Percentiles rank a stretch among this genome's conserved stretches.
phyloP scores from a whole-genome alignment of 2,888 invertebrate genomes.

The Sarcophaga caerulescens region DNA sequence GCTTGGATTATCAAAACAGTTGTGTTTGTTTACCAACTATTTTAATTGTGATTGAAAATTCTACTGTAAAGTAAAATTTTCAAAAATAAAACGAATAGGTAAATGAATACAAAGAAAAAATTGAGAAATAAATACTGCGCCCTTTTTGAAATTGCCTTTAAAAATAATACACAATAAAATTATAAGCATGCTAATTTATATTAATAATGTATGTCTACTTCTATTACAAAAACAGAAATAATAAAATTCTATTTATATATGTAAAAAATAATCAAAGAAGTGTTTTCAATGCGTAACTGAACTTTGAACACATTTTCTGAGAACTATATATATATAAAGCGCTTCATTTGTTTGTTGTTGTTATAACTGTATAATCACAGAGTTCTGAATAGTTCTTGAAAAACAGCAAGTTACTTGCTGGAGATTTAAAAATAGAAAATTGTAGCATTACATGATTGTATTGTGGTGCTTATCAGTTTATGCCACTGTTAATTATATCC shows the following conservation, averaged over 20 bases:
- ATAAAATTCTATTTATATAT: slow-evolving; percentile 61
- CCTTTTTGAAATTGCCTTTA: slow-evolving; percentile 68
- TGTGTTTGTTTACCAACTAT: neutral
- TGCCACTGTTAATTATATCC: too few species aligned
- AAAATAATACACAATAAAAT: slow-evolving; percentile 38
- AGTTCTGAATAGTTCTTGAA: too few species aligned
- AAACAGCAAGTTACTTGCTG: too few species aligned
- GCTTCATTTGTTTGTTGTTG: too few species aligned
- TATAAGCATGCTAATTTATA: slow-evolving; percentile 54
- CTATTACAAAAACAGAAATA: slow-evolving; percentile 48
- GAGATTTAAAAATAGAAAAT: too few species aligned
- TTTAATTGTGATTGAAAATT: neutral
- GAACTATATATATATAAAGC: too few species aligned
- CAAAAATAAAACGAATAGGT: neutral
- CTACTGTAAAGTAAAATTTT: neutral
- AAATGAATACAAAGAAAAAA: neutral
- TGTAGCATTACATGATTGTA: too few species aligned
- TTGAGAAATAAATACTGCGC: slow-evolving; percentile 25
- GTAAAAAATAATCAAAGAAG: slow-evolving; percentile 11
- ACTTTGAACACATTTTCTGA: too few species aligned
- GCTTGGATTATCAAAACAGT: neutral
- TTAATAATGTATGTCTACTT: slow-evolving; percentile 59
- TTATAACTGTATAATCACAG: too few species aligned
- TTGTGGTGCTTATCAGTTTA: too few species aligned
- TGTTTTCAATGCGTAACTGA: too few species aligned